These are phyloP conservation scores for Panthera tigris DNA, from an alignment of 2,113 vertebrate genomes.

Conservation along the genomic window DNA sequence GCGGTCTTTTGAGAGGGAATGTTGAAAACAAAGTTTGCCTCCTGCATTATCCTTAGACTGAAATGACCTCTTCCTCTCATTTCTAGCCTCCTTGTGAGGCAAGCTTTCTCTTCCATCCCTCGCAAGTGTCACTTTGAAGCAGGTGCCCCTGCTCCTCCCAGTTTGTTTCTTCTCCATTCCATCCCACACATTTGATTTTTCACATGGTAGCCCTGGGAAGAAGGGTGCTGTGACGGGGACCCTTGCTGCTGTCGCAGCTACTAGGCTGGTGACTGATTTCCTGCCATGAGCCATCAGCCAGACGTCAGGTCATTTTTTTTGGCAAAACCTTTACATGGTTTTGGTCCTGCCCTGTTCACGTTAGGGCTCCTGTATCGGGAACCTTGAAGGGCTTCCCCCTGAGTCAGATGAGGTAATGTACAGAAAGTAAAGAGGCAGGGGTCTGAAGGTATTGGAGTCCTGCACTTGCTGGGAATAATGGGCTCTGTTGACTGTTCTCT, in stretches of 20 bases:
- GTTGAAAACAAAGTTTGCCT: conserved; percentile 28
- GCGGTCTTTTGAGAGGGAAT: conserved; percentile 28
- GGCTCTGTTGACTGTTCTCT: not conserved
- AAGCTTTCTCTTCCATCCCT: not conserved
- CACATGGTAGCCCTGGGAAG: not conserved
- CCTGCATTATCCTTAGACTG: not conserved
- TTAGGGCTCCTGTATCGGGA: not conserved
- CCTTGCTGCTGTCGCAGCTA: not conserved
- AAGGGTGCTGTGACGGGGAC: not conserved
- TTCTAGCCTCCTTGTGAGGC: not conserved
- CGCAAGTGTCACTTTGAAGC: not conserved
- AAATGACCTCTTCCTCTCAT: not conserved
- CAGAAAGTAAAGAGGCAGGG: not conserved
- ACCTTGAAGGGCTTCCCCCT: not conserved
- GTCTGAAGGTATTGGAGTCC: not conserved
- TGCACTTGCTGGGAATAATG: not conserved
- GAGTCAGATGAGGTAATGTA: not conserved
- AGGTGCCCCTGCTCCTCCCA: not conserved
- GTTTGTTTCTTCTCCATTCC: not conserved
- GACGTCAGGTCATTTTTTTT: not conserved
- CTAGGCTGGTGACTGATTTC: not conserved
- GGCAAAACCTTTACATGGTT: not conserved
- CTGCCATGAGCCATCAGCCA: not conserved
- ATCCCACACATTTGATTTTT: not conserved
- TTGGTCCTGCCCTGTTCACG: not conserved